phyloP scores from a whole-genome alignment of 2,797 vertebrate genomes.

The Pelochelys cantorii region DNA sequence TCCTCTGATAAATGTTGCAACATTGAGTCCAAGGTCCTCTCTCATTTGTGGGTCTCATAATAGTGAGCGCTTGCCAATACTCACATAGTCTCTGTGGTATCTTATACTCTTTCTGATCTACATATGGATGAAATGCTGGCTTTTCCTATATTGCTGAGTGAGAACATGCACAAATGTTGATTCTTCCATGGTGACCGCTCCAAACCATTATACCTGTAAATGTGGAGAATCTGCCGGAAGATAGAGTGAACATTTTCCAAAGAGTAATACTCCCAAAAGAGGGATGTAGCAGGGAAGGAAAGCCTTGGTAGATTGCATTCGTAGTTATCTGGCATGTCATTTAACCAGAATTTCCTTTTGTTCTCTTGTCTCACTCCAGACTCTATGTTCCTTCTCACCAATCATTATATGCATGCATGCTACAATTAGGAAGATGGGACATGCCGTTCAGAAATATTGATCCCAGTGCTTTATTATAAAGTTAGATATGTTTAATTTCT shows the following conservation, averaged over 20 bases:
- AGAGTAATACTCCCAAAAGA: neutral
- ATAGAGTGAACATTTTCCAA: neutral
- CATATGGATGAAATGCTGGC: rapidly evolving
- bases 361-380: neutral
- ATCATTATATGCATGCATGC: neutral
- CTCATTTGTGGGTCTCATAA: neutral
- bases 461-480: conserved; percentile 23
- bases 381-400: neutral
- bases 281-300: neutral
- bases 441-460: conserved; percentile 25
- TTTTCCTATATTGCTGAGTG: neutral
- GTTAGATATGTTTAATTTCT: conserved; percentile 66
- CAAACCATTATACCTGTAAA: neutral
- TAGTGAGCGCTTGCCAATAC: neutral
- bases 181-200: neutral
- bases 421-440: conserved; percentile 14
- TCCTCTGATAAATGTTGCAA: no score
- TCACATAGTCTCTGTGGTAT: neutral
- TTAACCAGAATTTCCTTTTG: neutral
- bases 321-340: no score
- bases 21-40: neutral
- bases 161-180: neutral
- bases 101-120: neutral
- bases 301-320: neutral
- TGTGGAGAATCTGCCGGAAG: neutral